Percentiles rank a stretch among this genome's conserved stretches.
Conservation (phyloP, 1,140 invertebrate genomes). For the Heliconius hewitsoni region DNA sequence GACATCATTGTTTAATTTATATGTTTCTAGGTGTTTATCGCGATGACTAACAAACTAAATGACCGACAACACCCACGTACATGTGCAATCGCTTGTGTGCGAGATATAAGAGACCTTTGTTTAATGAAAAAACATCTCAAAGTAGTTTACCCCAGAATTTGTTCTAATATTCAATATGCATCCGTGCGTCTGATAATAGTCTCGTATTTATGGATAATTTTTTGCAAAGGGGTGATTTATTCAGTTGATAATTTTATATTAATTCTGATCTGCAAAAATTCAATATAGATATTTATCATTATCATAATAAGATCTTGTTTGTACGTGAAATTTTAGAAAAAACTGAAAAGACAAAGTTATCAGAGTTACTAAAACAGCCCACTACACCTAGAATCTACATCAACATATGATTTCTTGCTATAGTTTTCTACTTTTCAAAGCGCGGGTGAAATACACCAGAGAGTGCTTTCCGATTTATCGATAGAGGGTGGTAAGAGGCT, state of each 20-base stretch:
- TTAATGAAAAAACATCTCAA: conserved; percentile 29
- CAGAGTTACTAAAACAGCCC: neutral
- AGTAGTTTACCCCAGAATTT: conserved; percentile 25
- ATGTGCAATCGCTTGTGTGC: conserved; percentile 57
- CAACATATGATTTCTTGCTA: conserved; percentile 27
- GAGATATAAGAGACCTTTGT: conserved; percentile 55
- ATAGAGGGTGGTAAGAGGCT: conserved; percentile 45
- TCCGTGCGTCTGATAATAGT: neutral
- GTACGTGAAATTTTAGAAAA: neutral
- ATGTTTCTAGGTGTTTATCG: conserved; percentile 69
- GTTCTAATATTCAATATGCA: conserved; percentile 6
- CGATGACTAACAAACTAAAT: conserved; percentile 70
- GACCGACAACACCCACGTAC: conserved; percentile 59
- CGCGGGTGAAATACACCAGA: conserved; percentile 41
- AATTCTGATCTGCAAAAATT: neutral
- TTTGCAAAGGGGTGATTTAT: neutral
- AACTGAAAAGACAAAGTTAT: neutral
- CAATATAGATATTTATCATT: neutral
- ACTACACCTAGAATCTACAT: conserved; percentile 14
- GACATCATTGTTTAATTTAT: conserved; percentile 68
- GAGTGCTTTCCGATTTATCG: conserved; percentile 48
- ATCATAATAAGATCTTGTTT: neutral
- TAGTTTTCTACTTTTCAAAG: conserved; percentile 37
- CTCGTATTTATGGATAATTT: neutral
- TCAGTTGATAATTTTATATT: neutral